phyloP scores from a whole-genome alignment of 2,113 vertebrate species.

The Sylvietta virens region DNA sequence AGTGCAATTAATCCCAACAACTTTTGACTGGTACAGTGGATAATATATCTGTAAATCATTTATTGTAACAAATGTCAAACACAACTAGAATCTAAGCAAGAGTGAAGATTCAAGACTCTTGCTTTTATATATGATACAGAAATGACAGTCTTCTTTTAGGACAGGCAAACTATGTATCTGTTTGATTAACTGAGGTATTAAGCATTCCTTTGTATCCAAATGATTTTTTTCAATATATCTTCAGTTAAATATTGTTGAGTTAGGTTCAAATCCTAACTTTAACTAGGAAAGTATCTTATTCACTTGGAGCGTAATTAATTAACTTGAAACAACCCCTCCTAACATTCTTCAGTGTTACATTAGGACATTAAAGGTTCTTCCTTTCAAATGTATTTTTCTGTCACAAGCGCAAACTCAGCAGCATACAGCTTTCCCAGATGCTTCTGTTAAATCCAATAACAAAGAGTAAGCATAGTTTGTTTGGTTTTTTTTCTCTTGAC shows the following conservation, averaged over 20 bases:
- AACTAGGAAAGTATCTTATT: background rate
- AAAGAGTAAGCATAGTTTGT: background rate
- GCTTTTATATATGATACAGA: background rate
- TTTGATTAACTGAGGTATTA: background rate
- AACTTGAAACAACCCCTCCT: background rate
- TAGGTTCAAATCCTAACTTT: background rate
- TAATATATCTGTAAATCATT: background rate
- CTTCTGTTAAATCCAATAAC: background rate
- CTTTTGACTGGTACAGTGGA: background rate
- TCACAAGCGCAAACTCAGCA: background rate
- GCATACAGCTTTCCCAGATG: background rate
- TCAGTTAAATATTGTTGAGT: background rate
- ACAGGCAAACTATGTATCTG: background rate
- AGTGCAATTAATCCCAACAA: background rate
- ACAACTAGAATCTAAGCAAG: background rate
- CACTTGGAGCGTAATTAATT: conserved; percentile 29
- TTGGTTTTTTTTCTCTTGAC: background rate
- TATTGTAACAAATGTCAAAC: background rate
- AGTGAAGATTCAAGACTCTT: background rate
- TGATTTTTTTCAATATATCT: background rate
- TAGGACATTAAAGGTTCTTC: background rate
- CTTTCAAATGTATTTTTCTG: background rate
- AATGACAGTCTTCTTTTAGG: background rate
- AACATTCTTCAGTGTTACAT: background rate
- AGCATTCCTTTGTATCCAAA: background rate